phyloP scores from a whole-genome alignment of 2,113 vertebrate genomes.

The Stigmatopora nigra region DNA sequence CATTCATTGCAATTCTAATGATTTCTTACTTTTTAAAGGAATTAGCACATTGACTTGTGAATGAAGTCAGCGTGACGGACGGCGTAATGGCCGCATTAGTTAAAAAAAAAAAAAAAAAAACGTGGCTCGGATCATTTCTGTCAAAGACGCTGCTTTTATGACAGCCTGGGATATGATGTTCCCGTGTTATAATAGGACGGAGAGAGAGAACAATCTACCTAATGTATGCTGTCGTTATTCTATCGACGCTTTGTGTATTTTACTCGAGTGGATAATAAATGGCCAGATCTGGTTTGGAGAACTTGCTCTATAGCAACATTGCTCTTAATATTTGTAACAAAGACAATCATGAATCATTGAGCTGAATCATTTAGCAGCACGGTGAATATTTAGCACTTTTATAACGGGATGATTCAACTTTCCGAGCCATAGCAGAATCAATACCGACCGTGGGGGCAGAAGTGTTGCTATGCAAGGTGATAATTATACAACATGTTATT shows the following conservation, averaged over 20 bases:
- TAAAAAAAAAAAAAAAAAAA: background rate
- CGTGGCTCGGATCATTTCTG: no score
- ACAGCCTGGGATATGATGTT: background rate
- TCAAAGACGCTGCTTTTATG: background rate
- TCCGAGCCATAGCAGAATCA: background rate
- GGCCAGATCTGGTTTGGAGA: background rate
- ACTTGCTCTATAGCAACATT: background rate
- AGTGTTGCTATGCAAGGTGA: background rate
- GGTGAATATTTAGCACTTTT: background rate
- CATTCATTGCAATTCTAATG: background rate
- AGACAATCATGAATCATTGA: slow-evolving; percentile 17
- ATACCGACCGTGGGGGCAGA: background rate
- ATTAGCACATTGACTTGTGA: background rate
- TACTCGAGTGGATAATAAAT: background rate
- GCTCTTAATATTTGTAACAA: background rate
- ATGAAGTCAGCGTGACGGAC: background rate
- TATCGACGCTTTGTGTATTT: background rate
- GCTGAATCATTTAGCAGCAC: slow-evolving; percentile 15
- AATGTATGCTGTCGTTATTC: background rate
- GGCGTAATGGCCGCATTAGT: background rate
- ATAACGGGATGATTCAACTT: background rate
- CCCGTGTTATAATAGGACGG: background rate
- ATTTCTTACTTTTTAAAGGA: background rate
- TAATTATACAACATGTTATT: background rate
- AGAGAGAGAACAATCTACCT: background rate